A percentile compares a stretch with the other conserved stretches of the same genome.
Conservation (phyloP, 2,113 vertebrate genomes). For the Seriola quinqueradiata region DNA sequence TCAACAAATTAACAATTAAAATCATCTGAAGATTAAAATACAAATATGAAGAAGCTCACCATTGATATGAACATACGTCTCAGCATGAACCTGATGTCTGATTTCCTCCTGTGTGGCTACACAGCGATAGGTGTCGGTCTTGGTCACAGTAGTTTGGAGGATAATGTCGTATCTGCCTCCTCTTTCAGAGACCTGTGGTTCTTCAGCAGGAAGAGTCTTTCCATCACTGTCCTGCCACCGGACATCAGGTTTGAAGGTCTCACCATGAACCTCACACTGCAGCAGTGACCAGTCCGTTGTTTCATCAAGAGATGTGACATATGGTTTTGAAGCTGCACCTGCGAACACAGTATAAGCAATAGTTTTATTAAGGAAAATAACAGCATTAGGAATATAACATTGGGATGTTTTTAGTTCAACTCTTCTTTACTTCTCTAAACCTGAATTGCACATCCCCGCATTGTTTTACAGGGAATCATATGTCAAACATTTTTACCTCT, state of each 20-base stretch:
- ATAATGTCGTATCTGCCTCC: not conserved
- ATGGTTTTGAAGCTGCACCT: not conserved
- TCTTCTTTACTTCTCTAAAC: no score
- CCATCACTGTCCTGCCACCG: constrained; percentile 6
- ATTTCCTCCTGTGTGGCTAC: not conserved
- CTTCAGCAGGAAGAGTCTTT: not conserved
- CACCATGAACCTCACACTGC: not conserved
- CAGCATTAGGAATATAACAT: no score
- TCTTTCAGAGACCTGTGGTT: not conserved
- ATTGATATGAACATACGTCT: not conserved
- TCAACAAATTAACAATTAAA: no score
- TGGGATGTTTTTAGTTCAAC: no score
- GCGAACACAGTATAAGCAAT: not conserved
- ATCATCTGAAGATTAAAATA: not conserved
- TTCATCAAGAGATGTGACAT: rapidly evolving
- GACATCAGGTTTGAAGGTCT: not conserved
- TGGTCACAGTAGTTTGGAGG: not conserved
- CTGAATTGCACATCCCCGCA: no score
- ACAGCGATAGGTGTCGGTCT: constrained; percentile 1
- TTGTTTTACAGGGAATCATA: no score
- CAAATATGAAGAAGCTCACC: not conserved
- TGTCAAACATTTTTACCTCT: no score
- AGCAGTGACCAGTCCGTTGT: not conserved
- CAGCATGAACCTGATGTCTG: not conserved
- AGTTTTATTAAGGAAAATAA: no score